Evolutionary conservation across 1,140 invertebrate species (phyloP).

Genomic region (Camponotus floridanus): DNA sequence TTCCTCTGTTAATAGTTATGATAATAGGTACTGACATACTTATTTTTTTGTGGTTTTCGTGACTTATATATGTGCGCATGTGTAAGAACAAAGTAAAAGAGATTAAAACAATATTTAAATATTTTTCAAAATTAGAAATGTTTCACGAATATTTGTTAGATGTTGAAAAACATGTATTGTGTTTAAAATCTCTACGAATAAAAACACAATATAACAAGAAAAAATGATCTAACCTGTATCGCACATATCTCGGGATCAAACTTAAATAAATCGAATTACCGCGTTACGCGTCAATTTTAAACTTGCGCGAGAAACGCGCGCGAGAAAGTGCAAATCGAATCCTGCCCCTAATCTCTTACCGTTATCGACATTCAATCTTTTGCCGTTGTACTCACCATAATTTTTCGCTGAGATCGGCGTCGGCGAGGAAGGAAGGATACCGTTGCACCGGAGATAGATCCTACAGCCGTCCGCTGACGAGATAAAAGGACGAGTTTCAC

Average conservation of each 20-base stretch:
- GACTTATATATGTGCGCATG: no score
- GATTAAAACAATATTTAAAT: no score
- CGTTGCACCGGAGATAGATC: constrained; percentile 24
- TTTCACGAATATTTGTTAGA: not conserved
- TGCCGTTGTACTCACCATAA: constrained; percentile 42
- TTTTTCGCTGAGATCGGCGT: constrained; percentile 53
- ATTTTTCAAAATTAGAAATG: not conserved
- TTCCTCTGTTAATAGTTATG: not conserved
- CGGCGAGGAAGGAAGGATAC: constrained; percentile 42
- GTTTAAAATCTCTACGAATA: not conserved
- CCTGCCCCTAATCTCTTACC: not conserved
- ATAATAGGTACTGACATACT: not conserved
- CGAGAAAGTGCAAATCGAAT: not conserved
- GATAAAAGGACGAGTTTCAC: constrained; percentile 8
- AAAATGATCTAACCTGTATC: not conserved
- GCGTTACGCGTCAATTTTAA: constrained; percentile 29
- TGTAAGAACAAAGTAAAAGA: not conserved
- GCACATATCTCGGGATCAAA: not conserved
- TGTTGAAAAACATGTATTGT: not conserved
- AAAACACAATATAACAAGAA: not conserved
- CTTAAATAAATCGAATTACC: not conserved
- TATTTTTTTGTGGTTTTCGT: constrained; percentile 12
- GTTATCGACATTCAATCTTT: not conserved
- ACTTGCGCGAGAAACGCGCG: not conserved
- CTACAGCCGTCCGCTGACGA: not conserved